Conservation (phyloP, 2,888 invertebrate genomes). For the Drosophila prostipennis region DNA sequence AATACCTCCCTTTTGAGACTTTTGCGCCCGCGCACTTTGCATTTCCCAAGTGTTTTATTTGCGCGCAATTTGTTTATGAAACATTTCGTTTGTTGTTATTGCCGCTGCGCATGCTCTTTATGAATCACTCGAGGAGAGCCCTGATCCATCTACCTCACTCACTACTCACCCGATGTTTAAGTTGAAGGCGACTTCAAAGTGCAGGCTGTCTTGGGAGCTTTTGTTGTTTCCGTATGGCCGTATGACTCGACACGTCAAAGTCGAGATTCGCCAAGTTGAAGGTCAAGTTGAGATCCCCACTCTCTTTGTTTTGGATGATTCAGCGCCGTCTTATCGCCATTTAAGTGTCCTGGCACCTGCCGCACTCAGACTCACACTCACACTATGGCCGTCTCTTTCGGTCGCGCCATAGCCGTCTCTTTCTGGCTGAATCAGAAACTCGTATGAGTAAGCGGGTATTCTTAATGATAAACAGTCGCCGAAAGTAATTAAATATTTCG, state of each 20-base stretch:
- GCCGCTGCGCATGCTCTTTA: slow-evolving; percentile 54
- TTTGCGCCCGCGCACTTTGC: slow-evolving; percentile 41
- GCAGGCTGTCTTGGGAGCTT: slow-evolving; percentile 54
- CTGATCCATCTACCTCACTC: slow-evolving; percentile 39
- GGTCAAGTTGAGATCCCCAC: slow-evolving; percentile 54
- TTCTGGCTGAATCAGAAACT: slow-evolving; percentile 28
- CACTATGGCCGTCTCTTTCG: slow-evolving; percentile 5
- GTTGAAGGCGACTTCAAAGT: slow-evolving; percentile 75
- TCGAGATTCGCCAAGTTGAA: slow-evolving; percentile 69
- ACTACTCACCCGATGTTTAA: slow-evolving; percentile 19
- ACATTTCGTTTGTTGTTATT: slow-evolving; percentile 48
- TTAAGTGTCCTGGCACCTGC: slow-evolving; percentile 50
- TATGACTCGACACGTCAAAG: slow-evolving; percentile 67
- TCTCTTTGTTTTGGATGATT: slow-evolving; percentile 38
- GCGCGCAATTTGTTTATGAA: slow-evolving; percentile 63
- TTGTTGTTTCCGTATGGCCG: slow-evolving; percentile 64
- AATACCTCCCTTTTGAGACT: slow-evolving; percentile 22
- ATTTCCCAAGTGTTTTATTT: slow-evolving; percentile 8
- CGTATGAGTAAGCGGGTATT: slow-evolving; percentile 46
- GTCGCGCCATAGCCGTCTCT: neutral
- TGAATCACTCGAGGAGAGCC: slow-evolving; percentile 60
- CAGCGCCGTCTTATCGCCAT: slow-evolving; percentile 47
- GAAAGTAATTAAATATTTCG: slow-evolving; percentile 76
- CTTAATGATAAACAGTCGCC: slow-evolving; percentile 42
- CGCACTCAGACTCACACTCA: slow-evolving; percentile 33